Evolutionary conservation across 2,113 vertebrate genomes (phyloP), one percentile per base, ranked within the genome.

Genomic region (Amblyopsis rosae): DNA sequence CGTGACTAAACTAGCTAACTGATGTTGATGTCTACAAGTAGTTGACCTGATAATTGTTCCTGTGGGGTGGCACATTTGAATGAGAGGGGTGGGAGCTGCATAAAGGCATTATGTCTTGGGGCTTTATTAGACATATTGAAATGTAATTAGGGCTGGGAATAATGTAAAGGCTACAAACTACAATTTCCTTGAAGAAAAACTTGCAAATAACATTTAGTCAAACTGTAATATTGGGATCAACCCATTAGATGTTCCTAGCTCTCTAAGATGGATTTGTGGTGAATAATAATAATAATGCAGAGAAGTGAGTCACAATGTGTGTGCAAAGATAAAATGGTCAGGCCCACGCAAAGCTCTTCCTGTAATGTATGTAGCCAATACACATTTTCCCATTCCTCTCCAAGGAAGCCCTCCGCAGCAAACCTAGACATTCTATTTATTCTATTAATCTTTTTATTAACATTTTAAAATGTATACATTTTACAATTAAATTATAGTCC

Each of bases 361-460:
- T 82, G 69, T 90, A 92, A 90, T 91, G 86, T 87, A 90, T 91
- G 83, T 88, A 82, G 80, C 76, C 80, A 77, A 79, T 71, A 65
- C 74, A 89, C 88, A 74, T 91, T 92, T 90, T 87, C 80, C 79
- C 73, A 86, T 89, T 91, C 86, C 83, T 90, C 89, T 92, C 81
- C 58, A 77, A 89, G 83, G 86, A 86, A 90, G 76, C 79, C 85
- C 87, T 90, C 84, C 77, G 79, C 83, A 87, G 81, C 80, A 65
- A 83, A 81, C 72, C 80, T 82, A 82, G 77, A 59, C 17, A 6
- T 79, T 89, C 91, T 91, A 92, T 91, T 91, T 91, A 86, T 89
- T 26, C 26, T 3, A 26, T 26, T 26, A 26, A 1, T 19, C 19
- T 19, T 19, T 19, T 19, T 19, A 19, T 19, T 19, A 19, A 19